These are phyloP conservation scores for Strigamia crassipes DNA, from an alignment of 2,888 invertebrate species.

Conservation along the genomic window DNA sequence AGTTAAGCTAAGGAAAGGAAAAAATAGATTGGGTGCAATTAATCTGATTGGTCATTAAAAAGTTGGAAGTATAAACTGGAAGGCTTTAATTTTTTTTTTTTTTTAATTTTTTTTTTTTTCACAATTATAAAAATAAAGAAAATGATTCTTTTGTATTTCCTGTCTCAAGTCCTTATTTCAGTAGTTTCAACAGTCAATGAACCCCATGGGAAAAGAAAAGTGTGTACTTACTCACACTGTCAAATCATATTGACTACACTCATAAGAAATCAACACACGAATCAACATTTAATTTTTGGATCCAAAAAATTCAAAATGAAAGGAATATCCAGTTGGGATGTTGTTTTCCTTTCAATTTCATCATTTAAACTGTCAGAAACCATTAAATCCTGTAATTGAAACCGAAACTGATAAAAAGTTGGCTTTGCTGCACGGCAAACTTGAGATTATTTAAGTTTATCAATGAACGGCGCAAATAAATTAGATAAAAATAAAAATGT, in stretches of 20 bases:
- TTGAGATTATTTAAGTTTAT: too few relatives aligned
- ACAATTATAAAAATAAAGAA: not conserved
- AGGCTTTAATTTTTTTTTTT: not conserved
- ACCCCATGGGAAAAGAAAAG: conserved; percentile 23
- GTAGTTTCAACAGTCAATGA: conserved; percentile 25
- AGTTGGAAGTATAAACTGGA: not conserved
- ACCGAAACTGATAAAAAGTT: too few relatives aligned
- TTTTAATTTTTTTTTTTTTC: not conserved
- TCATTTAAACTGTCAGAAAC: too few relatives aligned
- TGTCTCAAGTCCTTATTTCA: conserved; percentile 37
- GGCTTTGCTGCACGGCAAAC: too few relatives aligned
- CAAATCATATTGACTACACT: conserved; percentile 15
- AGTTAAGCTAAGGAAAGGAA: not conserved
- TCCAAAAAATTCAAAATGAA: too few relatives aligned
- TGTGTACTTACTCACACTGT: conserved; percentile 38
- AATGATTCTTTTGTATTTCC: conserved; percentile 27
- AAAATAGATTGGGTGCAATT: not conserved
- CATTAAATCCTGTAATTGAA: too few relatives aligned
- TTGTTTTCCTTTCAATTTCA: too few relatives aligned
- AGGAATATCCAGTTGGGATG: too few relatives aligned
- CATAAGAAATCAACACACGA: conserved; percentile 39
- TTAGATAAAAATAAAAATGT: not conserved
- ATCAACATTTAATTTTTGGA: too few relatives aligned
- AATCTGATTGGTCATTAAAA: not conserved
- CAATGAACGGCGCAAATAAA: not conserved